phyloP scores from a whole-genome alignment of 2,888 invertebrate species.

The Amphimallon solstitiale region DNA sequence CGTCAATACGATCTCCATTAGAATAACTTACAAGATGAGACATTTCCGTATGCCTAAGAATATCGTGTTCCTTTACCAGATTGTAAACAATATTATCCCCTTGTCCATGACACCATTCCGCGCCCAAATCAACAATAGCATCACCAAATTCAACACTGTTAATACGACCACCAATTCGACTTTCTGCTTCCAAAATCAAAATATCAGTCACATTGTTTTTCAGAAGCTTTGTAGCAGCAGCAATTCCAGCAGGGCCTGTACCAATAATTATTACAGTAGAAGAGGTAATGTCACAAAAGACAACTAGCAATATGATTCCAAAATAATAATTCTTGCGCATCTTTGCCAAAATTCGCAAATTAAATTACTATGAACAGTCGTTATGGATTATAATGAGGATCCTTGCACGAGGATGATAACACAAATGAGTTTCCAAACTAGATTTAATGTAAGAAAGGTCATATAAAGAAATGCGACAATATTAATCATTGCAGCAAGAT shows the following conservation, averaged over 20 bases:
- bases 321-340: neutral
- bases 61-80: slow-evolving; percentile 54
- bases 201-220: slow-evolving; percentile 64
- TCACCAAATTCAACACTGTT: slow-evolving; percentile 48
- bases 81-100: slow-evolving; percentile 58
- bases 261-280: slow-evolving; percentile 64
- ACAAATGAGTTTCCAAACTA: no score
- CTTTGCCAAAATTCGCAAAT: neutral
- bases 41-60: slow-evolving; percentile 44
- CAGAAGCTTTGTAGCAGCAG: slow-evolving; percentile 65
- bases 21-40: slow-evolving; percentile 35
- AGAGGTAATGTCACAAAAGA: neutral
- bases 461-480: neutral
- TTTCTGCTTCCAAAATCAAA: slow-evolving; percentile 62
- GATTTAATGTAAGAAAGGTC: slow-evolving; percentile 20
- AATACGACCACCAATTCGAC: slow-evolving; percentile 59
- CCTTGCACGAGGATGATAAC: slow-evolving; percentile 1
- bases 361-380: neutral
- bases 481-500: neutral
- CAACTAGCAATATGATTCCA: neutral
- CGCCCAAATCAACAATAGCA: slow-evolving; percentile 56
- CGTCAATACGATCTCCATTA: slow-evolving; percentile 22
- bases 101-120: slow-evolving; percentile 62
- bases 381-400: neutral
- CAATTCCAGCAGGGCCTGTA: slow-evolving; percentile 68